Base-by-base conservation (phyloP, 2,888 invertebrate genomes). In the Acronicta psi region DNA sequence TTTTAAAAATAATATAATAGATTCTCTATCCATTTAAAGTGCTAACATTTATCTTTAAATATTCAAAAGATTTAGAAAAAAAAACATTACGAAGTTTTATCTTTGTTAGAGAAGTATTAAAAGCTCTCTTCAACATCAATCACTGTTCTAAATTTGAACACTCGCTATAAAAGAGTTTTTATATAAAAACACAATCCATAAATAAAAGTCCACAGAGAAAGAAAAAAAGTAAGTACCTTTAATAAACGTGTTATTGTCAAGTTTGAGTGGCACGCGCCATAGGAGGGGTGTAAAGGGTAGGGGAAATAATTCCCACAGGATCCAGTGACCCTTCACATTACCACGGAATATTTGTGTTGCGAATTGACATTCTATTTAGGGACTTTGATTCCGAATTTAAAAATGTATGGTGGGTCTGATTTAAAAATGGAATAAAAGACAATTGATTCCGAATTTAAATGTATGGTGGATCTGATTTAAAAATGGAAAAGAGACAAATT, bases 281-380 rank as follows among this genome's bases (percentile, higher is more conserved):
- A 50, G 49, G 44, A 68, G 64, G 71, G 70, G 68, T 51, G 51
- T 51, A 29, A 45, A 53, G 58, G 52, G 62, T 43, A n/a, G 58
- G 47, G 55, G 51, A 43, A 69, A 60, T 62, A 56, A 62, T 79
- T 81, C 81, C 80, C 81, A 81, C 69, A 75, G 74, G 75, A 79
- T 70, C 59, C 54, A 38, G 47, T 40, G 52, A 63, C 73, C 78
- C 75, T 64, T 45, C 47, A 25, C 25, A 36, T 60, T 69, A 52
- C 54, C 45, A 47, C 40, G 52, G 31, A 50, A 59, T 58, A 54
- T 41, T 46, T 63, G 59, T 37, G 54, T 47, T 40, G 20, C 43
- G 31, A 60, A 55, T 72, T 42, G 25, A 42, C 38, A 23, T 38
- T 34, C 31, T 43, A 29, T 36, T 64, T 45, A 37, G 13, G 16